phyloP scores from a whole-genome alignment of 2,113 vertebrate species.

The Phalacrocorax brasilianus region DNA sequence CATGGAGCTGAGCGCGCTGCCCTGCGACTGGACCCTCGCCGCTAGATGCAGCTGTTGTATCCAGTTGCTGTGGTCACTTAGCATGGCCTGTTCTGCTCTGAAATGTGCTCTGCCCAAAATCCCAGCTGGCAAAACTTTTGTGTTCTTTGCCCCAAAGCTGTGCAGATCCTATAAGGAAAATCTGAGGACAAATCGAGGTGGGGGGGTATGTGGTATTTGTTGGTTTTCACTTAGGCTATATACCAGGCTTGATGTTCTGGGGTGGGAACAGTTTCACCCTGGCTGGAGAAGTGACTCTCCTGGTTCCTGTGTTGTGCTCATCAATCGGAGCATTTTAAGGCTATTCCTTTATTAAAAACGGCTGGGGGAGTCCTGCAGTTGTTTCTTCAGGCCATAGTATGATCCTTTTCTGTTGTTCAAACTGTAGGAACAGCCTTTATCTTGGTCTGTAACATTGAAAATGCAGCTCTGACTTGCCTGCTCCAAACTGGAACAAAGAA shows the following conservation, averaged over 20 bases:
- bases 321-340: not conserved
- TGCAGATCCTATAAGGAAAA: not conserved
- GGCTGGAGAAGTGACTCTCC: not conserved
- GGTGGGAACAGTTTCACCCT: not conserved
- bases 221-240: not conserved
- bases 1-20: not conserved
- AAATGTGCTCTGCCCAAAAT: not conserved
- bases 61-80: not conserved
- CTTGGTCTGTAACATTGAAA: not conserved
- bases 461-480: not conserved
- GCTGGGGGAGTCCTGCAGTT: not conserved
- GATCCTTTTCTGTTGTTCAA: not conserved
- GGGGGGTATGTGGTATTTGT: not conserved
- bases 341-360: not conserved
- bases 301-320: not conserved
- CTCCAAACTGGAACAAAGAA: not conserved
- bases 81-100: not conserved
- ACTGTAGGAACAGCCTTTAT: not conserved
- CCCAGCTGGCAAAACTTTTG: not conserved
- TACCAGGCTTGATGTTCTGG: not conserved
- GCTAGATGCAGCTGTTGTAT: not conserved
- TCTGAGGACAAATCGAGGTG: not conserved
- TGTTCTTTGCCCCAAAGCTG: not conserved
- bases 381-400: not conserved
- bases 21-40: rapidly evolving